Conservation (phyloP, 2,888 invertebrate genomes). For the Adelognathus sp. region DNA sequence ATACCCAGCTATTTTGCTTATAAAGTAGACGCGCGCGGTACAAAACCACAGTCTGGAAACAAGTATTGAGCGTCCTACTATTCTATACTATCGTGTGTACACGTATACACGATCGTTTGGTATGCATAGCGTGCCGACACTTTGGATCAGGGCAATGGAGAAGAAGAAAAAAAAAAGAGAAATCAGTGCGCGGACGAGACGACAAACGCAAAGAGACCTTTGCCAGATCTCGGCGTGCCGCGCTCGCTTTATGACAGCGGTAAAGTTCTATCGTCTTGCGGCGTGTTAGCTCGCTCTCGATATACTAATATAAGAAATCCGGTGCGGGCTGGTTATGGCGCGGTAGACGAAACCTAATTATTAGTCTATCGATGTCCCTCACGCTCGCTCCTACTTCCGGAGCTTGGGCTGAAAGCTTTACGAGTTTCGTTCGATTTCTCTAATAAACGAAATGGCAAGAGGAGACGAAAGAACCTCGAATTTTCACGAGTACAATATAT, state of each 20-base stretch:
- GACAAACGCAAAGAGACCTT: slow-evolving; percentile 23
- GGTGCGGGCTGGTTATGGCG: not conserved
- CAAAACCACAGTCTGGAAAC: slow-evolving; percentile 6
- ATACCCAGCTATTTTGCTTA: slow-evolving; percentile 1
- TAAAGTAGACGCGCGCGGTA: not conserved
- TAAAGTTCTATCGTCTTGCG: slow-evolving; percentile 50
- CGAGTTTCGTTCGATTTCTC: not conserved
- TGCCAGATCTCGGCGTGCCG: slow-evolving; percentile 29
- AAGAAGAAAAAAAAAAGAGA: not conserved
- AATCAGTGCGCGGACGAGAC: slow-evolving; percentile 14
- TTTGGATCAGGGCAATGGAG: not conserved
- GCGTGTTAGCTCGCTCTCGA: slow-evolving; percentile 10
- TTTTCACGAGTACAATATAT: too few species aligned
- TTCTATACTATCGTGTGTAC: not conserved
- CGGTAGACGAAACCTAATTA: slow-evolving; percentile 45
- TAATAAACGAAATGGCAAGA: too few species aligned
- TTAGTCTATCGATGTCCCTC: slow-evolving; percentile 35
- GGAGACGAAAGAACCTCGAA: too few species aligned
- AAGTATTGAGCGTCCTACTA: not conserved
- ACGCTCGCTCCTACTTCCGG: not conserved
- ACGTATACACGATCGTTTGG: slow-evolving; percentile 1
- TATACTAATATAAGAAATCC: slow-evolving; percentile 21
- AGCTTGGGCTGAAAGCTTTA: not conserved
- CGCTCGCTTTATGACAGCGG: slow-evolving; percentile 42
- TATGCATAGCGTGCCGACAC: slow-evolving; percentile 6